Conservation (phyloP, 2,113 vertebrate species). For the Vulpes lagopus region DNA sequence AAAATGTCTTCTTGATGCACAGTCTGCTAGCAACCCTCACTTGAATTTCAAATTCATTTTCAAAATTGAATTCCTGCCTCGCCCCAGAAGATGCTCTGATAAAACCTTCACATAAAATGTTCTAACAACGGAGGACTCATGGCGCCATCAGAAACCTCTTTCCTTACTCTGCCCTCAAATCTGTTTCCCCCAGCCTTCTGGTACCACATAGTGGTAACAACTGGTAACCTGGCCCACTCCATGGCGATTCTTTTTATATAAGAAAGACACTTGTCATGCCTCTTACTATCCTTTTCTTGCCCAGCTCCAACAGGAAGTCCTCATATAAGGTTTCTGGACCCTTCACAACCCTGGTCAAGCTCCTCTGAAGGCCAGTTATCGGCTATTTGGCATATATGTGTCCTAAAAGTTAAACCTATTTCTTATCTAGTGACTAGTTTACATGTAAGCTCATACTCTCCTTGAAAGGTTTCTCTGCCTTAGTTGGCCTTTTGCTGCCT, state of each 20-base stretch:
- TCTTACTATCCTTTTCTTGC: not conserved
- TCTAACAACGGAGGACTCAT: not conserved
- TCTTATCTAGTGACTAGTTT: not conserved
- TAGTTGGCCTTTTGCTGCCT: not conserved
- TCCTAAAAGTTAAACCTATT: not conserved
- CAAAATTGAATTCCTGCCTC: conserved; percentile 26
- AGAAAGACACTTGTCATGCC: not conserved
- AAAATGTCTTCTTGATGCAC: not conserved
- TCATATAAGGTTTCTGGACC: not conserved
- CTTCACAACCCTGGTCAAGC: not conserved
- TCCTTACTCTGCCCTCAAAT: not conserved
- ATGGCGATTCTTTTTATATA: not conserved
- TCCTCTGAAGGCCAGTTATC: not conserved
- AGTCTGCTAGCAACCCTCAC: not conserved
- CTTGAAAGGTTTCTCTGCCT: not conserved
- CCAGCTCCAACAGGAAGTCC: not conserved
- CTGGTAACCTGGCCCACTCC: not conserved
- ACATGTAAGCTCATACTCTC: not conserved
- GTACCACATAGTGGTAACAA: not conserved
- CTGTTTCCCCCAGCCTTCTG: not conserved
- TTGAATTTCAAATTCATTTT: not conserved
- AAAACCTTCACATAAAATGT: not conserved
- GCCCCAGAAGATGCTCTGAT: not conserved
- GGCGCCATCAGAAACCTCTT: not conserved
- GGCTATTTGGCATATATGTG: not conserved